These are phyloP conservation scores for Epirrhoe alternata DNA, from an alignment of 2,888 invertebrate species.

Conservation along the genomic window DNA sequence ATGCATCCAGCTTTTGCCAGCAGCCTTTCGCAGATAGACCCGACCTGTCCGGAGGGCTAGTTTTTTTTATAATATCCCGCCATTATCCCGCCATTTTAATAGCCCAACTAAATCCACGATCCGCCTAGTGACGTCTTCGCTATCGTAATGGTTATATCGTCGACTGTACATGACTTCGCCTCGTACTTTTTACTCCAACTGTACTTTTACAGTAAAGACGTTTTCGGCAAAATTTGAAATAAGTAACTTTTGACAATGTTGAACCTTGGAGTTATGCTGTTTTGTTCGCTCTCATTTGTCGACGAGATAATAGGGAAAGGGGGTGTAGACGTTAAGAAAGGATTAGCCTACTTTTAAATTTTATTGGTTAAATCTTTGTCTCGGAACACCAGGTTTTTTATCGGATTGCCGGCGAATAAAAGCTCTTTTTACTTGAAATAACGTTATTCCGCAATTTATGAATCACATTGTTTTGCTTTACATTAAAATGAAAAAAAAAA, in stretches of 20 bases:
- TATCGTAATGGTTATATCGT: slow-evolving; percentile 74
- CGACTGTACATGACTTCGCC: slow-evolving; percentile 52
- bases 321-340: slow-evolving; percentile 8
- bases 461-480: too few relatives aligned
- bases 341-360: slow-evolving; percentile 10
- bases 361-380: not conserved
- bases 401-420: not conserved
- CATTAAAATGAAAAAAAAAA: too few relatives aligned
- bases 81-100: slow-evolving; percentile 41
- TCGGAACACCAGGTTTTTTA: not conserved
- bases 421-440: not conserved
- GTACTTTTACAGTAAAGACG: slow-evolving; percentile 51
- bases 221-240: slow-evolving; percentile 50
- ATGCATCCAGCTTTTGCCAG: too few relatives aligned
- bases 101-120: slow-evolving; percentile 54
- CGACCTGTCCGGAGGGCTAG: too few relatives aligned
- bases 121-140: slow-evolving; percentile 61
- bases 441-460: too few relatives aligned
- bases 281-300: slow-evolving; percentile 55
- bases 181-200: slow-evolving; percentile 47
- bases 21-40: too few relatives aligned
- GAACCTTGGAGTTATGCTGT: slow-evolving; percentile 48
- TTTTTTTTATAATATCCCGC: too few relatives aligned
- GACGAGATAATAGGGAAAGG: slow-evolving; percentile 22
- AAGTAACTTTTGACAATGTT: slow-evolving; percentile 48